These are phyloP conservation scores for Drosophila repletoides DNA, from an alignment of 1,140 invertebrate species.

Conservation along the genomic window DNA sequence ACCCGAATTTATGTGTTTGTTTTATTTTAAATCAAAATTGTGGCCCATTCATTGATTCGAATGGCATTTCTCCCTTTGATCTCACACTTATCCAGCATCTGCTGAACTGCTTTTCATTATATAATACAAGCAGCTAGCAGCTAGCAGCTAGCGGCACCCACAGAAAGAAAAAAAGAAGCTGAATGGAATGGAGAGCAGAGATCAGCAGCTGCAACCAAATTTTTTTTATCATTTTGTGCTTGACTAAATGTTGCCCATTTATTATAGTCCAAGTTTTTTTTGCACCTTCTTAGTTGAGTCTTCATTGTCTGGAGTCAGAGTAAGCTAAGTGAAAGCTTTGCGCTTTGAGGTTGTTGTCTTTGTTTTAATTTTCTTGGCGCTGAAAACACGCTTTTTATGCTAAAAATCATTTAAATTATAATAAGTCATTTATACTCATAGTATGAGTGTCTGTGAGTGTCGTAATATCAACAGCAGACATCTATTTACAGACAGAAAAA, in stretches of 20 bases:
- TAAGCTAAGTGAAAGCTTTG: slow-evolving; percentile 52
- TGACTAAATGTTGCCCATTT: slow-evolving; percentile 20
- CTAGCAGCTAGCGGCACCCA: slow-evolving; percentile 2
- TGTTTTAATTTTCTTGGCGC: slow-evolving; percentile 45
- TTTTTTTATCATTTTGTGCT: slow-evolving; percentile 27
- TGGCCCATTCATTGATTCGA: slow-evolving; percentile 18
- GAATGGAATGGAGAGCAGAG: slow-evolving; percentile 10
- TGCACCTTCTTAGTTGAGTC: slow-evolving; percentile 69
- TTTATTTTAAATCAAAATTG: slow-evolving; percentile 19
- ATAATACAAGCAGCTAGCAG: slow-evolving; percentile 6
- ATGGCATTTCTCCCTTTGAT: slow-evolving; percentile 12
- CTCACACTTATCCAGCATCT: background rate
- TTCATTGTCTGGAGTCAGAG: slow-evolving; percentile 32
- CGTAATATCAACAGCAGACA: slow-evolving; percentile 52
- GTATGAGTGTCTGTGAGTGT: slow-evolving; percentile 19
- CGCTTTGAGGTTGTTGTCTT: slow-evolving; percentile 20
- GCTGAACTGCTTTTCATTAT: slow-evolving; percentile 19
- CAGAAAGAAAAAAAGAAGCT: no score
- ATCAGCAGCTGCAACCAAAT: slow-evolving; percentile 3
- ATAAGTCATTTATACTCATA: slow-evolving; percentile 28
- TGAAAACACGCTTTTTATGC: slow-evolving; percentile 53
- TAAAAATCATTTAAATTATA: slow-evolving; percentile 73
- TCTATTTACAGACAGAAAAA: no score
- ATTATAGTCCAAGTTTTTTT: slow-evolving; percentile 27
- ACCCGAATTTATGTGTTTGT: slow-evolving; percentile 7